Evolutionary conservation across 1,140 invertebrate species (phyloP).

Genomic region (Eueides isabella): DNA sequence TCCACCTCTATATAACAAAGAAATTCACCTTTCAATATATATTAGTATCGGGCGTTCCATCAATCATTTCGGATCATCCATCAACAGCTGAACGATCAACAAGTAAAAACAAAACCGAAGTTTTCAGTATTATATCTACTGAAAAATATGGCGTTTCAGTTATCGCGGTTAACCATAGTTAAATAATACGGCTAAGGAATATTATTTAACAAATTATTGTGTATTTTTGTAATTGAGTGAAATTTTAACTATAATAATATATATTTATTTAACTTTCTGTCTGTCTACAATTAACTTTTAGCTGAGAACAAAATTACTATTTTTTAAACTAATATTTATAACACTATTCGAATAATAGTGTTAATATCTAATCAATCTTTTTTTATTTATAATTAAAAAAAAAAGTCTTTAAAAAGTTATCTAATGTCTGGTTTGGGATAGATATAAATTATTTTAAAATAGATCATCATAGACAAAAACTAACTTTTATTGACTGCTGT

Average conservation of each 20-base stretch:
- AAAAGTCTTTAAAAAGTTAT: too few species aligned
- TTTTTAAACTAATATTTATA: too few species aligned
- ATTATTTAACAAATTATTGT: background rate
- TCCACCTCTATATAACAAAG: slow-evolving; percentile 3
- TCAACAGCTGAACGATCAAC: slow-evolving; percentile 35
- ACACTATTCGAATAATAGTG: too few species aligned
- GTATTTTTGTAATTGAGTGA: background rate
- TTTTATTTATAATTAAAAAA: too few species aligned
- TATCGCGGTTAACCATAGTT: slow-evolving; percentile 15
- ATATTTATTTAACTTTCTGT: too few species aligned
- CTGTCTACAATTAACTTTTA: too few species aligned
- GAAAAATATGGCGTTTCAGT: background rate
- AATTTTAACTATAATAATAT: background rate
- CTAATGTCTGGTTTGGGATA: too few species aligned
- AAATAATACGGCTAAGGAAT: background rate
- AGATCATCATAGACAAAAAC: too few species aligned
- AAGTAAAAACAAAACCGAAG: slow-evolving; percentile 38
- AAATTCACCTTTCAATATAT: slow-evolving; percentile 11
- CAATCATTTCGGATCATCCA: slow-evolving; percentile 36
- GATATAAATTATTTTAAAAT: too few species aligned
- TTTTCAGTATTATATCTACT: background rate
- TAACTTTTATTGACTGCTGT: too few species aligned
- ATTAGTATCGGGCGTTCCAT: slow-evolving; percentile 15
- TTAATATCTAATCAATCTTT: too few species aligned
- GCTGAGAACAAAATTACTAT: too few species aligned